Evolutionary conservation across 2,888 invertebrate species (phyloP), one percentile per base, ranked within the genome.

Genomic region (Melinaea menophilus): DNA sequence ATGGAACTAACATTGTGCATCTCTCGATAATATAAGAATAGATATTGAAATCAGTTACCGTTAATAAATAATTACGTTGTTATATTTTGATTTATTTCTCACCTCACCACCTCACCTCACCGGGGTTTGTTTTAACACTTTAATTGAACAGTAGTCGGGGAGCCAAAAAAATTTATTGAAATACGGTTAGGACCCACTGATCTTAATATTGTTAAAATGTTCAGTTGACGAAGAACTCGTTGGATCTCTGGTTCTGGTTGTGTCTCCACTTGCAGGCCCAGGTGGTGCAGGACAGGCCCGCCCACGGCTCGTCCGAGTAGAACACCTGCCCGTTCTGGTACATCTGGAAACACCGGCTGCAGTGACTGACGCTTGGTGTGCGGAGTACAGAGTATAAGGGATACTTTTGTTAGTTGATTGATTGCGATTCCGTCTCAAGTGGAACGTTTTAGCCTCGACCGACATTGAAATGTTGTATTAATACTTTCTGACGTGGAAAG

Each of bases 271-370:
- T 90, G 80, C 90, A 90, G 0, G 88, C 89, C 86, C 88, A 88
- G 74, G 85, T 85, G 89, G 89, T 90, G 63, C 90, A 90, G 0
- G 89, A 89, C 89, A 90, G 88, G 61, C 89, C 89, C 0, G 89
- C 88, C 90, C 90, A 90, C 5, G 90, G 90, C 76, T 90, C 90
- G 77, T 90, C 90, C 34, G 90, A 90, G 77, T 90, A 90, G 77
- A 90, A 90, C 56, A 88, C 86, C 56, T 90, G 90, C 0, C 90
- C 90, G 69, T 90, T 90, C 69, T 88, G 89, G 70, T 90, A 90
- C 88, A 89, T 90, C 90, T 90, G 80, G 0, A 64, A 70, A 57
- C 22, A 22, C 22, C 22, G 22, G 22, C 22, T 22, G 22, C 22
- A 22, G 22, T 22, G 22, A 22, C 22, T 22, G 22, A 22, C 22